These are phyloP conservation scores for Oryzaephilus surinamensis DNA, from an alignment of 1,140 invertebrate species.

Conservation along the genomic window DNA sequence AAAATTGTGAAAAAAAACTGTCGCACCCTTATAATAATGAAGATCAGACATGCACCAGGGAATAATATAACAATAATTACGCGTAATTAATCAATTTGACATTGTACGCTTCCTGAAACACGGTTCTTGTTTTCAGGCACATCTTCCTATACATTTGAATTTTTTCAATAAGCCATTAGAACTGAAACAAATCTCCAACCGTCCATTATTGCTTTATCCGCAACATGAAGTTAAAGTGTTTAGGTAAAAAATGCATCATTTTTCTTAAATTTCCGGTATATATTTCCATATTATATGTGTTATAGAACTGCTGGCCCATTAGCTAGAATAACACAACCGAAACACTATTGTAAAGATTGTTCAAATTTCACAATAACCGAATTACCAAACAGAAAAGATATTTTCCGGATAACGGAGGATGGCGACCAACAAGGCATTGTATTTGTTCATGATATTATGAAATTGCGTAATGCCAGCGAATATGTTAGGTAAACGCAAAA, in stretches of 20 bases:
- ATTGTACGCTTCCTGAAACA: not conserved
- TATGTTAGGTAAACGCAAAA: slow-evolving; percentile 14
- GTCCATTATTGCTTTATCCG: slow-evolving; percentile 6
- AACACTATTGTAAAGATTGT: slow-evolving; percentile 16
- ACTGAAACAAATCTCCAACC: not conserved
- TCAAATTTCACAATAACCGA: slow-evolving; percentile 34
- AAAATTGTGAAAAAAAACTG: not conserved
- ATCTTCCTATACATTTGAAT: slow-evolving; percentile 5
- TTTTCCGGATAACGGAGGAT: slow-evolving; percentile 41
- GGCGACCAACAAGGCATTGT: too few relatives aligned
- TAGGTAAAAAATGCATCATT: slow-evolving; percentile 5
- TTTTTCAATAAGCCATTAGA: slow-evolving; percentile 5
- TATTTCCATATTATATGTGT: not conserved
- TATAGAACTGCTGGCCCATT: slow-evolving; percentile 34
- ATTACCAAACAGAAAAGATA: too few relatives aligned
- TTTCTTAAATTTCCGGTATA: not conserved
- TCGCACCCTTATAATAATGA: not conserved
- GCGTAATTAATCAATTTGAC: too few relatives aligned
- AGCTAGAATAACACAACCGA: slow-evolving; percentile 36
- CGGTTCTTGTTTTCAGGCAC: slow-evolving; percentile 8
- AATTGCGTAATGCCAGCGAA: slow-evolving; percentile 15
- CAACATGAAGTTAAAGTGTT: slow-evolving; percentile 11
- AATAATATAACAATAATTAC: too few relatives aligned
- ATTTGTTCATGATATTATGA: slow-evolving; percentile 41
- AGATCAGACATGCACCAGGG: not conserved